These are phyloP conservation scores for Pygathrix nemaeus DNA, from an alignment of 2,113 vertebrate genomes.

Conservation along the genomic window DNA sequence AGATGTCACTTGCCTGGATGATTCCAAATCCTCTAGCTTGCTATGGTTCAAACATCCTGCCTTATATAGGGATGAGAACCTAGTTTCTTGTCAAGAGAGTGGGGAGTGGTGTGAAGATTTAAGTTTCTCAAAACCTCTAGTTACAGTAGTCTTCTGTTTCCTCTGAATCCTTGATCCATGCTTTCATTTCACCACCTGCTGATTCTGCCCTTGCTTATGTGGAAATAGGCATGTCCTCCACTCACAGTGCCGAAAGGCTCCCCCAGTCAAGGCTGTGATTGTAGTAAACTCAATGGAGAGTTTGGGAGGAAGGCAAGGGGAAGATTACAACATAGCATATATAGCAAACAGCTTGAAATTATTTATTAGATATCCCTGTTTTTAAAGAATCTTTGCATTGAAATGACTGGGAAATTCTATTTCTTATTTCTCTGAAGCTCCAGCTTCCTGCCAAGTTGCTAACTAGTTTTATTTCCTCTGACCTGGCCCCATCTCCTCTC, in stretches of 20 bases:
- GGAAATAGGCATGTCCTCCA: not conserved
- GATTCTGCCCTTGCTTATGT: not conserved
- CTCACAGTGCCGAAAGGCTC: not conserved
- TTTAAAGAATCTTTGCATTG: conserved; percentile 26
- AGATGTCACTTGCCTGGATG: not conserved
- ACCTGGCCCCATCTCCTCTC: not conserved
- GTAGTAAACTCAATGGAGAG: not conserved
- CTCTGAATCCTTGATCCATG: not conserved
- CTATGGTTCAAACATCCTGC: not conserved
- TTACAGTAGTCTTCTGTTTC: not conserved
- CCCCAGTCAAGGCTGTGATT: not conserved
- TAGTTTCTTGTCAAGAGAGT: not conserved
- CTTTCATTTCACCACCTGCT: conserved; percentile 1
- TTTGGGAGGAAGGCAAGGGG: not conserved
- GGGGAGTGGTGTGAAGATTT: not conserved
- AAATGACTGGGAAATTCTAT: not conserved
- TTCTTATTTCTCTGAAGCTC: not conserved
- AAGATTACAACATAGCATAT: not conserved
- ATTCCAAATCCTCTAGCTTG: conserved; percentile 11
- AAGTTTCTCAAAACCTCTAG: not conserved
- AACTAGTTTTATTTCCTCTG: not conserved
- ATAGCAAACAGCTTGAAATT: not conserved
- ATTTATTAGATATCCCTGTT: not conserved
- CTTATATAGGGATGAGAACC: not conserved
- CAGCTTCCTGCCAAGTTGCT: not conserved